Conservation (phyloP, 2,113 vertebrate species). For the Lasiurus cinereus region DNA sequence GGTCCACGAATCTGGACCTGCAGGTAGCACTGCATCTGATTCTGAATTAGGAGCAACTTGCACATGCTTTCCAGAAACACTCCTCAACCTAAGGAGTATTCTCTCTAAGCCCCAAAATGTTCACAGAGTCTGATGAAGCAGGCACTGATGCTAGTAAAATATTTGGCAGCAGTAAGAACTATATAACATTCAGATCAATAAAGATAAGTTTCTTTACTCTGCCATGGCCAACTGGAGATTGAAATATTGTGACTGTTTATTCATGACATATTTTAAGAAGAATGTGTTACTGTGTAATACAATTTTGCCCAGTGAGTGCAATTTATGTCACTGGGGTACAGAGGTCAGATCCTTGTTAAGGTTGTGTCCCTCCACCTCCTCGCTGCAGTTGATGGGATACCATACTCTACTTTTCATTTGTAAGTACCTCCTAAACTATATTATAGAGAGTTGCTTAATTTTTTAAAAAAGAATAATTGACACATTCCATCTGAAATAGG, state of each 20-base stretch:
- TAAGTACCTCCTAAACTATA: neutral
- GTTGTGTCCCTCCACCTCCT: neutral
- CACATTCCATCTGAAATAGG: neutral
- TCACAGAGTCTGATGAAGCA: neutral
- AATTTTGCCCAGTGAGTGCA: neutral
- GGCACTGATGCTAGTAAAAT: slow-evolving; percentile 17
- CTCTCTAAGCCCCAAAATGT: neutral
- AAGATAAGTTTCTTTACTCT: neutral
- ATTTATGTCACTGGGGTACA: neutral
- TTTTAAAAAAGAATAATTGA: neutral
- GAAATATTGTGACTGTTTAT: slow-evolving; percentile 26
- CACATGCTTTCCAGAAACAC: neutral
- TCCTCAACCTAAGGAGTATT: neutral
- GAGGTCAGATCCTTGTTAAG: neutral
- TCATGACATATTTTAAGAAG: neutral
- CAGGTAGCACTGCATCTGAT: neutral
- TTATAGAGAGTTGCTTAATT: neutral
- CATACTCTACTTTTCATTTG: neutral
- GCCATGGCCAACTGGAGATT: neutral
- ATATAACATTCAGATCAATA: slow-evolving; percentile 32
- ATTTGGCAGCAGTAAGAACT: slow-evolving; percentile 3
- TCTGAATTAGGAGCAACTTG: neutral
- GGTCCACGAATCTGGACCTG: neutral
- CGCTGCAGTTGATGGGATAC: neutral
- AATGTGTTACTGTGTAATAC: neutral